A percentile compares a stretch with the other conserved stretches of the same genome.
These are phyloP conservation scores for Aurelia aurita DNA, from an alignment of 30 jellyfish, hydroid and myxozoan genomes.

Conservation along the genomic window DNA sequence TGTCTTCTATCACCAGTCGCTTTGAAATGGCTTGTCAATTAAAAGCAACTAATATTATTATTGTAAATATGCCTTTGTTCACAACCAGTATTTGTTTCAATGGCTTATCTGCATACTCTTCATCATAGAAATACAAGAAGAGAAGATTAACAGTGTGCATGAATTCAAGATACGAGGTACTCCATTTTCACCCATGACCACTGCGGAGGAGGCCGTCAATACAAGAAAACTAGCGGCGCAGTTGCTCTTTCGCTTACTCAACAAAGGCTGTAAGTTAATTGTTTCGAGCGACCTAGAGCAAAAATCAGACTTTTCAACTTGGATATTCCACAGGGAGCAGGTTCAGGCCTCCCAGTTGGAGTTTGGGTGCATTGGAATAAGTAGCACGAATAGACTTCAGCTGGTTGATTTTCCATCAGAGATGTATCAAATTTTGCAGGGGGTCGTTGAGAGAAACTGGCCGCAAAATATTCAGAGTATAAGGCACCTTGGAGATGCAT, in stretches of 20 bases:
- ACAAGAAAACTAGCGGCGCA: conserved; percentile 1
- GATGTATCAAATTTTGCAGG: not conserved
- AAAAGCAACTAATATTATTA: no score
- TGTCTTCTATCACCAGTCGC: no score
- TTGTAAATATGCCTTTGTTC: no score
- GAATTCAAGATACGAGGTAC: conserved; percentile 15
- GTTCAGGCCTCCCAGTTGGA: not conserved
- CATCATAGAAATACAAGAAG: conserved; percentile 8
- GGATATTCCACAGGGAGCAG: conserved; percentile 32
- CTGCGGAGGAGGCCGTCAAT: conserved; percentile 16
- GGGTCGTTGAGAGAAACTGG: conserved; percentile 32
- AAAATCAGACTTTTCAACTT: not conserved
- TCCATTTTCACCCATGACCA: not conserved
- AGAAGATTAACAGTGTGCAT: not conserved
- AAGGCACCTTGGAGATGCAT: not conserved
- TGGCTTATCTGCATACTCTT: no score
- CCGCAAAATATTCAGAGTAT: conserved; percentile 13
- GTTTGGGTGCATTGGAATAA: conserved; percentile 4
- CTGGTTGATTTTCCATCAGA: conserved; percentile 9
- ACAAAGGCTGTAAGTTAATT: conserved; percentile 3
- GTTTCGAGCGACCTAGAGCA: conserved; percentile 13
- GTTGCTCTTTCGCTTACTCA: conserved; percentile 5
- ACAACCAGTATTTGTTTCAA: no score
- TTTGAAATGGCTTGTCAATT: no score
- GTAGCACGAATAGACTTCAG: not conserved